Base-by-base conservation (phyloP, 2,888 invertebrate species). In the Sarcophaga subvicina region DNA sequence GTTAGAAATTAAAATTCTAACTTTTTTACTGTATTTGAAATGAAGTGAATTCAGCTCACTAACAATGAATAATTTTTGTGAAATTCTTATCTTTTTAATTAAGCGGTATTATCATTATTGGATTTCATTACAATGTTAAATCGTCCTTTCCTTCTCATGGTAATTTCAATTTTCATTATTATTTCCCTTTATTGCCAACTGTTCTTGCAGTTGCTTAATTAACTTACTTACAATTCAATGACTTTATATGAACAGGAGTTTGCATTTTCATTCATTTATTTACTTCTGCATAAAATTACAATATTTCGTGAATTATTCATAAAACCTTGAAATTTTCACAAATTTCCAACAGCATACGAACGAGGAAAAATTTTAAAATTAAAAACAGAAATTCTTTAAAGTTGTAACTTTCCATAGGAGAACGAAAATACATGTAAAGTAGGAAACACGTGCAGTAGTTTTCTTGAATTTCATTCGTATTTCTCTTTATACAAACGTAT, bases 211-310 rank as follows among this genome's bases (percentile, higher is more conserved):
- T 20, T n/a, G 71, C 66, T 82, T 72, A 83, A 77, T 83, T 66
- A 83, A 66, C n/a, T 83, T 83, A 72, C n/a, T 77, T 77, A 20
- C 77, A 83, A 67, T 67, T 78, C 78, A 72, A 37, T 83, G 83
- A 78, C 60, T 83, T 83, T 54, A 67, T 72, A 11, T 37, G 22
- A 64, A 77, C 47, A 59, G 27, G 22, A 25, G 66, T 66, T 54
- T 67, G 25, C 66, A 83, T 72, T 67, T 67, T n/a, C 27, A 54
- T 17, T 37, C 71, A 77, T 1, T 54, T 54, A 20, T 6, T 62
- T 73, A 11, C 11, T 62, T 49, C 66, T 27, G 27, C 60, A 60
- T 6, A 54, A 17, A 17, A 54, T 54, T 20, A 14, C 4, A 63
- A 64, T 59, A 27, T 37, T 27, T 71, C 17, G 17, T 54, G 54